Evolutionary conservation across 2,113 vertebrate species (phyloP), one percentile per base, ranked within the genome.

Genomic region (Sialia sialis): DNA sequence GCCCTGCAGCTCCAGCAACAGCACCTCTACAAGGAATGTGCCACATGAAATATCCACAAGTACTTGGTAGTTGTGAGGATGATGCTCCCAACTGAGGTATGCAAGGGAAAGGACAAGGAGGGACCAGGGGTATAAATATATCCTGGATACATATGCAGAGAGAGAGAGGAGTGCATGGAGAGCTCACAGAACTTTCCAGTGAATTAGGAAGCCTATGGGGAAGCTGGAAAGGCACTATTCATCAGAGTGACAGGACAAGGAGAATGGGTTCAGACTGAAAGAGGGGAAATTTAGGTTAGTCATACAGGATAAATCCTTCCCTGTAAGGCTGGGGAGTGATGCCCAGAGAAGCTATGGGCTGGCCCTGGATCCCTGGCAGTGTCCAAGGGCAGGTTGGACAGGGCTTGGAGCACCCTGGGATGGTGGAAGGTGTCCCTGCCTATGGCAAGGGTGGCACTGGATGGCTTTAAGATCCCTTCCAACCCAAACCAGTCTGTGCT

Each of bases 331-430:
- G 54, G 29, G 19, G 2, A 82, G 44, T 15, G 19, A 8, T 82
- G 54, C n/a, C 29, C 62, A 68, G 77, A 68, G 54, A 0, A 89
- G 54, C 54, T 75, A 60, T 3, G 60, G 60, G 77, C 54, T 68
- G 39, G 27, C 20, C 44, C n/a, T 87, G 55, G 15, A 67, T 52
- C 44, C 38, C 54, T 89, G 86, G 23, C 0, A 54, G 54, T 46
- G 52, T 0, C 46, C 44, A 29, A 46, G 69, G 46, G 23, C 60
- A 52, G 52, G 41, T 0, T 87, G 56, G 64, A 73, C 0, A 0
- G 32, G 21, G 1, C 26, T 66, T 16, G 38, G 52, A 89, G 38
- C 60, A 67, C 2, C 29, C 38, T 39, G 52, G 86, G 19, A 44
- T 0, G 8, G 38, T 52, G 16, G 44, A 0, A 82, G 23, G 19